Conservation (phyloP, 2,113 vertebrate species). For the Crotalus helleri region DNA sequence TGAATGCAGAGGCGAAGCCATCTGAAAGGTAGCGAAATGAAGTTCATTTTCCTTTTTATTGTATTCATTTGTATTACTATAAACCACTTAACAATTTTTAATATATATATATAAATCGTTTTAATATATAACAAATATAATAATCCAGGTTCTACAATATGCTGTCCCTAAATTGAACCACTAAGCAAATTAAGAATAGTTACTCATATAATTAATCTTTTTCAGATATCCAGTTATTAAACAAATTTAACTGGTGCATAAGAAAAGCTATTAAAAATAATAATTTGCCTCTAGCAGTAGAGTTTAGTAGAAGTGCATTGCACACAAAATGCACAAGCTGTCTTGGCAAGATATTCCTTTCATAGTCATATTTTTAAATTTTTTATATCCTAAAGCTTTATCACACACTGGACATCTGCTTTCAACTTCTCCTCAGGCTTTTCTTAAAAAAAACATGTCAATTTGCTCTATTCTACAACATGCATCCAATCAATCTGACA, state of each 20-base stretch:
- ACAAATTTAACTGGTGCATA: background rate
- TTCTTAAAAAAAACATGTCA: background rate
- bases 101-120: background rate
- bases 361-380: background rate
- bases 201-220: background rate
- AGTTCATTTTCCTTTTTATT: background rate
- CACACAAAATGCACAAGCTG: background rate
- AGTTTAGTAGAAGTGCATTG: background rate
- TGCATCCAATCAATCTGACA: background rate
- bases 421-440: background rate
- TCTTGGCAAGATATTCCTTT: background rate
- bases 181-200: background rate
- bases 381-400: background rate
- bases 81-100: background rate
- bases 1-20: slow-evolving; percentile 91
- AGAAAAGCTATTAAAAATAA: background rate
- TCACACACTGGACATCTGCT: background rate
- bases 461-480: background rate
- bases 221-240: background rate
- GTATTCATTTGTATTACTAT: background rate
- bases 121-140: background rate
- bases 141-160: background rate
- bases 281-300: background rate
- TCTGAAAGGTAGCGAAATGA: slow-evolving; percentile 60
- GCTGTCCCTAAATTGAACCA: fast-evolving